A percentile compares a stretch with the other conserved stretches of the same genome.
These are phyloP conservation scores for Guaruba guarouba DNA, from an alignment of 2,113 vertebrate species.

Conservation along the genomic window DNA sequence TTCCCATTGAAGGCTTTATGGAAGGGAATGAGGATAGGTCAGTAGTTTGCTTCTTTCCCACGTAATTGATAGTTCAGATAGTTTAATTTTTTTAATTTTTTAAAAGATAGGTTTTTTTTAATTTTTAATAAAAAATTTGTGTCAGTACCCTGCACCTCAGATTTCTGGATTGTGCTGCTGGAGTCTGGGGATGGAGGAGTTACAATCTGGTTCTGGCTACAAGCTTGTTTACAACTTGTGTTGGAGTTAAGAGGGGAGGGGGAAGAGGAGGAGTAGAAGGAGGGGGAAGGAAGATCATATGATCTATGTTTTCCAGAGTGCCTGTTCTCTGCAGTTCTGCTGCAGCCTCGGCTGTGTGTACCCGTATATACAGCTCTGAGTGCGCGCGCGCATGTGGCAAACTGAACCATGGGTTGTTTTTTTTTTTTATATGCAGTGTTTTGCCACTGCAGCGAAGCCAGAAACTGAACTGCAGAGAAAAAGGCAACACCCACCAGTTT, in stretches of 20 bases:
- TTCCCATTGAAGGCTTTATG: neutral
- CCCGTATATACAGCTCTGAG: neutral
- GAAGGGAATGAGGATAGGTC: neutral
- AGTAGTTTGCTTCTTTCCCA: neutral
- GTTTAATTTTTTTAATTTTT: no score
- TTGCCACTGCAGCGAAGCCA: conserved; percentile 64
- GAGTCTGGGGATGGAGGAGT: conserved; percentile 17
- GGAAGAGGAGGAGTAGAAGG: conserved; percentile 47
- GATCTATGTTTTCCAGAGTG: conserved; percentile 68
- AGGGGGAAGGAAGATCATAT: conserved; percentile 56
- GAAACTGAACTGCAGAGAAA: conserved; percentile 61
- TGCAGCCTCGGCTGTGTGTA: conserved; percentile 54
- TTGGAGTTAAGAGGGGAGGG: conserved; percentile 52
- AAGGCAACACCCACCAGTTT: conserved; percentile 47
- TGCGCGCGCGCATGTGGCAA: neutral
- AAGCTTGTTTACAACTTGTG: conserved; percentile 73
- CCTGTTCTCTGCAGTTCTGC: conserved; percentile 63
- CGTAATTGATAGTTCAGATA: neutral
- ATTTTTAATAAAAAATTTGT: neutral
- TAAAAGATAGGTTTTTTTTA: no score
- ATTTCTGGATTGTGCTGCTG: neutral
- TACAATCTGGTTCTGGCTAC: conserved; percentile 53
- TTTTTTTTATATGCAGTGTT: conserved; percentile 66
- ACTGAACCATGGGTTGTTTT: neutral
- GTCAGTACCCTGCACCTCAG: neutral